A percentile compares a stretch with the other conserved stretches of the same genome.
These are phyloP conservation scores for Temnothorax ravouxi DNA, from an alignment of 2,888 invertebrate genomes.

Conservation along the genomic window DNA sequence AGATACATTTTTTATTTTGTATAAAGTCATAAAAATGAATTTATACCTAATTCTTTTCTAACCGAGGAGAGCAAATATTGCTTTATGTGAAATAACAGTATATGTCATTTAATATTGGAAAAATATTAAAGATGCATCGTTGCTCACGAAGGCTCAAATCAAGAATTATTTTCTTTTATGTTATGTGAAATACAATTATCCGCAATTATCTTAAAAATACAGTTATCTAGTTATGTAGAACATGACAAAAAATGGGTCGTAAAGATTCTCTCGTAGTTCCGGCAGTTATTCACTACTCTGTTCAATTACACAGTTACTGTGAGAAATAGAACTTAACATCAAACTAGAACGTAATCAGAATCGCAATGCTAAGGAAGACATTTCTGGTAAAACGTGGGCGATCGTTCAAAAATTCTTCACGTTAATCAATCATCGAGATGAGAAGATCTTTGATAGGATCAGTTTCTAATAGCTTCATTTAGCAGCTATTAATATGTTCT, in stretches of 20 bases:
- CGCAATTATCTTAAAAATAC: not conserved
- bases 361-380: not conserved
- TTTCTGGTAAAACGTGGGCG: not conserved
- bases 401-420: constrained; percentile 6
- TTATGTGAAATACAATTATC: not conserved
- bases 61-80: not conserved
- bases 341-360: constrained; percentile 4
- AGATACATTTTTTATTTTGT: not conserved
- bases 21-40: not conserved
- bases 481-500: constrained; percentile 58
- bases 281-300: not conserved
- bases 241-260: not conserved
- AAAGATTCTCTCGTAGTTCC: constrained; percentile 17
- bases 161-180: constrained; percentile 5
- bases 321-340: constrained; percentile 13
- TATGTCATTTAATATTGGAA: not conserved
- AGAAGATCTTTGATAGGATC: constrained; percentile 17
- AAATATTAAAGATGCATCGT: not conserved
- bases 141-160: not conserved
- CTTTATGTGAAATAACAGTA: not conserved
- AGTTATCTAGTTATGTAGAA: constrained; percentile 13
- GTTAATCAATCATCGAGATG: constrained; percentile 39
- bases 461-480: not conserved
- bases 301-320: not conserved
- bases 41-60: not conserved